These are phyloP conservation scores for Salminus brasiliensis DNA, from an alignment of 2,113 vertebrate genomes.

Conservation along the genomic window DNA sequence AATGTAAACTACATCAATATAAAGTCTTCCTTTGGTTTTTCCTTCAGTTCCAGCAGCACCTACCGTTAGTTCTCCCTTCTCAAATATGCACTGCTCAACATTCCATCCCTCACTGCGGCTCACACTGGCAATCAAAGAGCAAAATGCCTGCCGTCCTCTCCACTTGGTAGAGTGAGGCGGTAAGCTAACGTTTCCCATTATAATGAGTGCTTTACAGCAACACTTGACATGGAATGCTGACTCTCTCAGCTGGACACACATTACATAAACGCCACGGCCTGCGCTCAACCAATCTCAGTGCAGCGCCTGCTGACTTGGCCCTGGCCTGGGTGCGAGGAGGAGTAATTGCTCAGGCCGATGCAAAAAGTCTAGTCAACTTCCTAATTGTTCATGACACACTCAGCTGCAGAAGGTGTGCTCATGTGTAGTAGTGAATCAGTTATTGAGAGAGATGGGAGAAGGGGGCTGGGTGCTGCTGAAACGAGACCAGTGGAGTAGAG, in stretches of 20 bases:
- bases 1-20: too few species aligned
- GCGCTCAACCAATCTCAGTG: slow-evolving; percentile 34
- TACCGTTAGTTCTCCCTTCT: neutral
- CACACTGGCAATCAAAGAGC: neutral
- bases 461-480: neutral
- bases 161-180: neutral
- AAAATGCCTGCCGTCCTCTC: neutral
- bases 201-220: slow-evolving; percentile 7
- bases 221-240: neutral
- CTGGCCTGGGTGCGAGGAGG: slow-evolving; percentile 1
- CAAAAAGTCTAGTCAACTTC: slow-evolving; percentile 10
- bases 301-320: slow-evolving; percentile 16
- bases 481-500: neutral
- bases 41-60: neutral
- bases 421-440: neutral
- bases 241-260: slow-evolving; percentile 18
- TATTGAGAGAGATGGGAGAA: neutral
- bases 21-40: neutral
- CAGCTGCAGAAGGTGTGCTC: neutral
- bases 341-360: slow-evolving; percentile 1
- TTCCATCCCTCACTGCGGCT: neutral
- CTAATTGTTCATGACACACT: slow-evolving; percentile 14
- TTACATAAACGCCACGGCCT: slow-evolving; percentile 40
- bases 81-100: neutral
- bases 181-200: neutral